Evolutionary conservation across 2,113 vertebrate genomes (phyloP).

Genomic region (Apodemus sylvaticus): DNA sequence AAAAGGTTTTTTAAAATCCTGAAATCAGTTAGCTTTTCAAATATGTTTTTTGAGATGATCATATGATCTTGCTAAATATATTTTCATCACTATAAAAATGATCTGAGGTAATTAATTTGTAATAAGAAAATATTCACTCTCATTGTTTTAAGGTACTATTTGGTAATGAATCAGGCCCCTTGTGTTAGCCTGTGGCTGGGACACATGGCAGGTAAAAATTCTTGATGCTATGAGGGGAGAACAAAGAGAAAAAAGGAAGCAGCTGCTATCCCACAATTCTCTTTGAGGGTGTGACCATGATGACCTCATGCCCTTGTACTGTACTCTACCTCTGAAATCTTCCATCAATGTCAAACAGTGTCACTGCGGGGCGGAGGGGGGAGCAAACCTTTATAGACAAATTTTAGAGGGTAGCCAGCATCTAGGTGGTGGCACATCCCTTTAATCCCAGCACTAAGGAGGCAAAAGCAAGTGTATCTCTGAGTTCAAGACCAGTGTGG

Average conservation of each 20-base stretch:
- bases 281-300: neutral
- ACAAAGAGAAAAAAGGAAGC: neutral
- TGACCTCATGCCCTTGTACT: neutral
- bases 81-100: neutral
- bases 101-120: neutral
- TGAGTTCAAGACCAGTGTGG: neutral
- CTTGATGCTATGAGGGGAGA: neutral
- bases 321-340: neutral
- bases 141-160: neutral
- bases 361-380: rapidly evolving
- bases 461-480: neutral
- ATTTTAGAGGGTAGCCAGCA: neutral
- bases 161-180: too few relatives aligned
- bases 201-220: neutral
- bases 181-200: neutral
- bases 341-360: too few relatives aligned
- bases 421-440: neutral
- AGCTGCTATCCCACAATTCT: neutral
- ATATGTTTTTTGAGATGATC: neutral
- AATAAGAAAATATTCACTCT: neutral
- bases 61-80: neutral
- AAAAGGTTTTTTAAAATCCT: neutral
- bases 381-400: too few relatives aligned
- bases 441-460: neutral
- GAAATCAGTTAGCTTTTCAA: neutral